Conservation (phyloP, 2,797 vertebrate species). For the Cyprinodon diabolis region DNA sequence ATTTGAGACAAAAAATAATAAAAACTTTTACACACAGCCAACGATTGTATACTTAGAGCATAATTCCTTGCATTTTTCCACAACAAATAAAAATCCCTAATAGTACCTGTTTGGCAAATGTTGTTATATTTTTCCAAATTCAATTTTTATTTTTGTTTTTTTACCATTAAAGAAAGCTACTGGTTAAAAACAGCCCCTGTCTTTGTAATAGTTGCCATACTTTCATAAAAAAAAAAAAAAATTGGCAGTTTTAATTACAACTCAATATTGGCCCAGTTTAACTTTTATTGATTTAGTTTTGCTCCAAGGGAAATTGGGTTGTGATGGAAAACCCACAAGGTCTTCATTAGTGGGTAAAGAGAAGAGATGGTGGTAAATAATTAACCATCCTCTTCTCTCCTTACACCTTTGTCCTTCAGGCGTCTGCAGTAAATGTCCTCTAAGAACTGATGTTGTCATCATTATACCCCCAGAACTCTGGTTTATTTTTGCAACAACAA, state of each 20-base stretch:
- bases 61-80: background rate
- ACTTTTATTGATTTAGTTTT: too few species aligned
- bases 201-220: too few species aligned
- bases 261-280: too few species aligned
- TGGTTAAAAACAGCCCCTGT: background rate
- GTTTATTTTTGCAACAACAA: background rate
- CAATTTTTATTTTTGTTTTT: too few species aligned
- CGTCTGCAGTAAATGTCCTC: background rate
- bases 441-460: background rate
- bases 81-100: background rate
- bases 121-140: too few species aligned
- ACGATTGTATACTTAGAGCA: too few species aligned
- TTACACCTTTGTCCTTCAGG: background rate
- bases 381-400: background rate
- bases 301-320: background rate
- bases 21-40: too few species aligned
- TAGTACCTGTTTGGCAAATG: too few species aligned
- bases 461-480: background rate
- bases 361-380: background rate
- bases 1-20: too few species aligned
- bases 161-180: background rate
- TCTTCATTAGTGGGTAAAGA: background rate
- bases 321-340: background rate
- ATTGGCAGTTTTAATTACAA: background rate
- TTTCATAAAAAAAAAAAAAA: too few species aligned